A percentile compares a stretch with the other conserved stretches of the same genome.
Evolutionary conservation across 2,888 invertebrate species (phyloP).

Genomic region (Marronus borbonicus): DNA sequence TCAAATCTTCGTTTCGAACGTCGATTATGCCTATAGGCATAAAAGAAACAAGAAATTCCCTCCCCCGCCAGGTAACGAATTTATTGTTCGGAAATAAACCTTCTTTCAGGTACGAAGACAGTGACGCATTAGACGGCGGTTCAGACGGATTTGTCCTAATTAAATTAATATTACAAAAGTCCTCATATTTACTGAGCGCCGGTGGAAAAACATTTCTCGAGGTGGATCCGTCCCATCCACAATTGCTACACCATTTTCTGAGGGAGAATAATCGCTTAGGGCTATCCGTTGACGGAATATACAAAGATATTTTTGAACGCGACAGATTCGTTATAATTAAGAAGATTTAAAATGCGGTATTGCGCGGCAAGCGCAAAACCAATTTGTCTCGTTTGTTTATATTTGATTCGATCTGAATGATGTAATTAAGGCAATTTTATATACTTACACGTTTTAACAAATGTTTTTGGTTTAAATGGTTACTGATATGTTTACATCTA

Average conservation of each 20-base stretch:
- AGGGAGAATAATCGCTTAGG: constrained; percentile 64
- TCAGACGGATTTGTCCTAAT: constrained; percentile 76
- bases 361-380: neutral
- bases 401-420: constrained; percentile 21
- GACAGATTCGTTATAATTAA: constrained; percentile 75
- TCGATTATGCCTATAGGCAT: neutral
- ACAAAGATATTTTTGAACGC: constrained; percentile 73
- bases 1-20: too few species aligned
- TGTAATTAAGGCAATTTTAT: constrained; percentile 16
- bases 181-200: constrained; percentile 70
- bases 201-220: constrained; percentile 75
- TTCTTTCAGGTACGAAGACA: constrained; percentile 76
- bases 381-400: constrained; percentile 23
- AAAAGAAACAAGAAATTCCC: constrained; percentile 15
- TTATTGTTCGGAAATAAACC: constrained; percentile 22
- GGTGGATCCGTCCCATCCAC: constrained; percentile 74
- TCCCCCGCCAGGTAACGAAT: constrained; percentile 9
- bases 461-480: neutral
- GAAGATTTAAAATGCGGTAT: constrained; percentile 64
- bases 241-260: constrained; percentile 70
- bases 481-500: too few species aligned
- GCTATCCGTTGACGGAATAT: constrained; percentile 55
- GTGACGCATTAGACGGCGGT: constrained; percentile 78
- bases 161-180: constrained; percentile 72
- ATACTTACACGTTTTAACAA: neutral